A percentile compares a stretch with the other conserved stretches of the same genome.
Conservation (phyloP, 2,797 vertebrate genomes). For the Myripristis murdjan region DNA sequence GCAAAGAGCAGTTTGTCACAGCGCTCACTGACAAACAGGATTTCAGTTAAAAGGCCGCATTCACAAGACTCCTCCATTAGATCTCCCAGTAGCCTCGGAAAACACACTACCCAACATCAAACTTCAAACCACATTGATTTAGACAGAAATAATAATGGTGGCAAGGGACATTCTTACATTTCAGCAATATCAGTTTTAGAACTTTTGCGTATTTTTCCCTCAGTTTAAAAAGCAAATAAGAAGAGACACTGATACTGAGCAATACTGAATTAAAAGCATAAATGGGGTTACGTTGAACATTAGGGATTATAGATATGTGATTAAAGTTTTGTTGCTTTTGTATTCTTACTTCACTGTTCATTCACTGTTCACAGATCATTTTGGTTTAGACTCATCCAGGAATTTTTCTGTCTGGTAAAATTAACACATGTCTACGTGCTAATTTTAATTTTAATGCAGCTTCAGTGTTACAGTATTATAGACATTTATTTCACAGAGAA, state of each 20-base stretch:
- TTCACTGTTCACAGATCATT: not conserved
- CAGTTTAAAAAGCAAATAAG: slow-evolving; percentile 22
- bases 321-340: too few relatives aligned
- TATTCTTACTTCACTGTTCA: not conserved
- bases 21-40: slow-evolving; percentile 27
- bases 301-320: too few relatives aligned
- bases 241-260: slow-evolving; percentile 1
- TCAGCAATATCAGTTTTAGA: not conserved
- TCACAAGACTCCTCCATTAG: slow-evolving; percentile 45
- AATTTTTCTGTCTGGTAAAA: too few relatives aligned
- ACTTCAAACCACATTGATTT: slow-evolving; percentile 55
- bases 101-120: slow-evolving; percentile 34
- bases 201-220: not conserved
- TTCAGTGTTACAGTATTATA: too few relatives aligned
- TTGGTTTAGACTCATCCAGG: not conserved
- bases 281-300: not conserved
- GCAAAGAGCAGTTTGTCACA: slow-evolving; percentile 14
- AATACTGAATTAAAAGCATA: not conserved
- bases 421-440: too few relatives aligned
- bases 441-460: too few relatives aligned
- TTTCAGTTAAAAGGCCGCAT: slow-evolving; percentile 48
- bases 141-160: slow-evolving; percentile 25
- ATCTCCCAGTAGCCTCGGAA: slow-evolving; percentile 19
- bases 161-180: slow-evolving; percentile 21
- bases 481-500: too few relatives aligned